phyloP scores from a whole-genome alignment of 2,888 invertebrate species.

The Periphyllus acericola region DNA sequence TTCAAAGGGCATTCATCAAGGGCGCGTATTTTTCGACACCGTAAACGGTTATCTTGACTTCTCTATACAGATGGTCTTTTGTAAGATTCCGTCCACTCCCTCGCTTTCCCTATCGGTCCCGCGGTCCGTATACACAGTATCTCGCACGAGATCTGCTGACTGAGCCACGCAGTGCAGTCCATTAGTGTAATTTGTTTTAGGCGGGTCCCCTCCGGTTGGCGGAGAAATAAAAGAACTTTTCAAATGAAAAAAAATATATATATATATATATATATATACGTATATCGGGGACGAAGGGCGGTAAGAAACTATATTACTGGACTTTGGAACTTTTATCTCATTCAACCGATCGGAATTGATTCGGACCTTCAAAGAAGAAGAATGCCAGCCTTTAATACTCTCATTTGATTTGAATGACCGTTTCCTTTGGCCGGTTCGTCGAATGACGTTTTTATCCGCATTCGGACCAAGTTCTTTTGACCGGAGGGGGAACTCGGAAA shows the following conservation, averaged over 20 bases:
- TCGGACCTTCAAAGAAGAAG: slow-evolving; percentile 53
- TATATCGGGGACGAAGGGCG: background rate
- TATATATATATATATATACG: background rate
- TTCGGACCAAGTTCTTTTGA: slow-evolving; percentile 9
- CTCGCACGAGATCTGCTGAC: slow-evolving; percentile 56
- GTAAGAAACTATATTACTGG: slow-evolving; percentile 56
- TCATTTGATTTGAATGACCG: slow-evolving; percentile 58
- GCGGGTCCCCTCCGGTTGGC: slow-evolving; percentile 3
- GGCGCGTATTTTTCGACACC: slow-evolving; percentile 44
- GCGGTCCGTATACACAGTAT: background rate
- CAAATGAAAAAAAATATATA: slow-evolving; percentile 24
- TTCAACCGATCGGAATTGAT: slow-evolving; percentile 61
- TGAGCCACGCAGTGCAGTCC: slow-evolving; percentile 27
- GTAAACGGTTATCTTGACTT: slow-evolving; percentile 50
- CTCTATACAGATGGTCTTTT: slow-evolving; percentile 36
- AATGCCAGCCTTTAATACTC: slow-evolving; percentile 46
- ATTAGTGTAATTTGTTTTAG: slow-evolving; percentile 62
- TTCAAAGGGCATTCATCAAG: slow-evolving; percentile 54
- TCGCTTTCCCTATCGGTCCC: background rate
- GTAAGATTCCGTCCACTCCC: slow-evolving; percentile 2
- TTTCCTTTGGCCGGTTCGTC: slow-evolving; percentile 44
- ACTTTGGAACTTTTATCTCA: slow-evolving; percentile 60
- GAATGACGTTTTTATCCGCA: slow-evolving; percentile 47
- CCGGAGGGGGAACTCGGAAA: background rate
- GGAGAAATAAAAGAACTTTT: slow-evolving; percentile 59